Evolutionary conservation across 1,140 invertebrate genomes (phyloP).

Genomic region (Drepana arcuata): DNA sequence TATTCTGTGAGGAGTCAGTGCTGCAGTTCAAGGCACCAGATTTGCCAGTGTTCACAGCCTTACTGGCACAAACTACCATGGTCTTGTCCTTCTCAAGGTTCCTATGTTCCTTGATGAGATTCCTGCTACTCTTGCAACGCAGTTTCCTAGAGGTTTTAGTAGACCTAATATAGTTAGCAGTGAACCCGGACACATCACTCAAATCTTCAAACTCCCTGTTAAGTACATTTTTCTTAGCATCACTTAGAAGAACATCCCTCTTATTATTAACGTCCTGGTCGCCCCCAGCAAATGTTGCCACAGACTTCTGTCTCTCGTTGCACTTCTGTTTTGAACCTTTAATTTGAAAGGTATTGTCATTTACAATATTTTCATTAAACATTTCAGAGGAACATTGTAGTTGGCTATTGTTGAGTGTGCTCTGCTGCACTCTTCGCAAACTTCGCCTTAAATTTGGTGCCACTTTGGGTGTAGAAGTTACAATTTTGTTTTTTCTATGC

Average conservation of each 20-base stretch:
- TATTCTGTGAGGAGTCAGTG: slow-evolving; percentile 52
- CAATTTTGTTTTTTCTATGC: slow-evolving; percentile 45
- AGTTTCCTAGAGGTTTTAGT: slow-evolving; percentile 47
- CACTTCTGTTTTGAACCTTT: slow-evolving; percentile 10
- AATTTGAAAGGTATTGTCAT: slow-evolving; percentile 22
- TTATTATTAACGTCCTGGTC: slow-evolving; percentile 16
- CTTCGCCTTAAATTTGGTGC: slow-evolving; percentile 38
- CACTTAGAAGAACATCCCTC: too few species aligned
- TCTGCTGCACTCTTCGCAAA: slow-evolving; percentile 30
- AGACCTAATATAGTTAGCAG: slow-evolving; percentile 60
- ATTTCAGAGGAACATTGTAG: slow-evolving; percentile 42
- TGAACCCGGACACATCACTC: slow-evolving; percentile 63
- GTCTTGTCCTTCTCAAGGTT: slow-evolving; percentile 21
- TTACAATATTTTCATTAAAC: slow-evolving; percentile 20
- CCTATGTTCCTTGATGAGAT: slow-evolving; percentile 30
- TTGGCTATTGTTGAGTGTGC: slow-evolving; percentile 27
- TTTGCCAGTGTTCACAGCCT: slow-evolving; percentile 33
- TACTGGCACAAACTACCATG: slow-evolving; percentile 45
- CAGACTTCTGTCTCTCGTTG: slow-evolving; percentile 9
- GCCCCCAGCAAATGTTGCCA: slow-evolving; percentile 12
- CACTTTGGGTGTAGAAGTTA: slow-evolving; percentile 50
- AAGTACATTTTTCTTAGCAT: slow-evolving; percentile 18
- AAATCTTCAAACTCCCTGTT: slow-evolving; percentile 57
- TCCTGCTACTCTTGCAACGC: slow-evolving; percentile 32
- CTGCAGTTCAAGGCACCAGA: slow-evolving; percentile 35